phyloP scores from a whole-genome alignment of 2,113 vertebrate genomes.

The Lophura nycthemera region DNA sequence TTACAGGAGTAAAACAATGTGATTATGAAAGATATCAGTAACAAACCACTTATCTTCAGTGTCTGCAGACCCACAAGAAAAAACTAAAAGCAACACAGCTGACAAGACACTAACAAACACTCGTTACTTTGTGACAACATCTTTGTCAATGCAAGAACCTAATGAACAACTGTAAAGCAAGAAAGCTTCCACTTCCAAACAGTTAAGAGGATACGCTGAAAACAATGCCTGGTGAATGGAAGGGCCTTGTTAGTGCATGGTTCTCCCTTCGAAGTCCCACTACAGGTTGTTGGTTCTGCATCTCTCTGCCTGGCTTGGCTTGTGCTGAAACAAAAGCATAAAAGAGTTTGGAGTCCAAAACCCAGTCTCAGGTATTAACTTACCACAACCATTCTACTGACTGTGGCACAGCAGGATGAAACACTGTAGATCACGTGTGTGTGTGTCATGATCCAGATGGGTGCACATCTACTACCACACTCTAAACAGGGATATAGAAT shows the following conservation, averaged over 20 bases:
- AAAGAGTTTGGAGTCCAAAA: neutral
- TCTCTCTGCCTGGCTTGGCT: slow-evolving; percentile 79
- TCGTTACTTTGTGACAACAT: neutral
- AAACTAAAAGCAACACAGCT: neutral
- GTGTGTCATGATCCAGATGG: slow-evolving; percentile 20
- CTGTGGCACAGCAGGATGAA: neutral
- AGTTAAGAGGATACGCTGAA: slow-evolving; percentile 94
- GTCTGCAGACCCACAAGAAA: neutral
- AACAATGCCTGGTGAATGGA: slow-evolving; percentile 96
- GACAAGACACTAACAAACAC: neutral
- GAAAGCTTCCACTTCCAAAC: neutral
- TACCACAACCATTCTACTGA: neutral
- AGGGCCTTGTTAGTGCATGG: slow-evolving; percentile 90
- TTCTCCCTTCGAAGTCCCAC: slow-evolving; percentile 88
- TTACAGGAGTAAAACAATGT: neutral
- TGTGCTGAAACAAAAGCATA: slow-evolving; percentile 74
- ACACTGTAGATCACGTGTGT: neutral
- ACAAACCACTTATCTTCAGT: neutral
- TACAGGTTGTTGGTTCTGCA: slow-evolving; percentile 83
- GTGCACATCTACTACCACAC: neutral
- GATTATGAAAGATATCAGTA: neutral
- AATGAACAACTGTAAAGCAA: neutral
- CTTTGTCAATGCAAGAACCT: neutral
- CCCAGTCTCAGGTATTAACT: neutral
- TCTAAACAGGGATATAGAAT: neutral